Percentiles rank a stretch among this genome's conserved stretches.
Conservation (phyloP, 2,113 vertebrate species). For the Nycticebus coucang region DNA sequence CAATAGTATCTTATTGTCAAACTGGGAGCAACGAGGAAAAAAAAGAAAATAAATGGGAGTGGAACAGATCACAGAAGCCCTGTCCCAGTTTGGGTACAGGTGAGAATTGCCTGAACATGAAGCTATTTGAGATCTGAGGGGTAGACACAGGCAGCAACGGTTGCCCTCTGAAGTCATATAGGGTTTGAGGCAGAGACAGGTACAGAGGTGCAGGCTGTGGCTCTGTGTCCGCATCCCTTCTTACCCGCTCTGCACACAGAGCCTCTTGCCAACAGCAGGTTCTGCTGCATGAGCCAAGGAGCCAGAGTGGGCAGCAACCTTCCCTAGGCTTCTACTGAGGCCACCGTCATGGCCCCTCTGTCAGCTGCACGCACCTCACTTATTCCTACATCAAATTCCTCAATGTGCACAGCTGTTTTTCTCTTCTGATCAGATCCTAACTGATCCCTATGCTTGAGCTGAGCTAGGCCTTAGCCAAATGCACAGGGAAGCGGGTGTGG, state of each 20-base stretch:
- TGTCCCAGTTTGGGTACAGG: background rate
- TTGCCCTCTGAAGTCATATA: background rate
- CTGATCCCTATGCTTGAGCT: background rate
- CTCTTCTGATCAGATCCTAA: background rate
- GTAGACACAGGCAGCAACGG: background rate
- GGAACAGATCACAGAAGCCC: background rate
- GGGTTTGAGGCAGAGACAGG: background rate
- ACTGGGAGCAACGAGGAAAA: background rate
- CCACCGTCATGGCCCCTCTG: background rate
- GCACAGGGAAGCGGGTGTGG: background rate
- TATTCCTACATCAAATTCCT: background rate
- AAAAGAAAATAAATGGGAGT: background rate
- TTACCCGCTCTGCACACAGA: background rate
- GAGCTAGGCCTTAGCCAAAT: background rate
- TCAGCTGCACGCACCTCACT: too few relatives aligned
- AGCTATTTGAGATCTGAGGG: background rate
- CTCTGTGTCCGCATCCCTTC: background rate
- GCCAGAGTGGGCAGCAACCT: background rate
- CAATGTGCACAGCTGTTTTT: background rate
- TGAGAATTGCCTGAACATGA: background rate
- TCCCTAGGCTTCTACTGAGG: background rate
- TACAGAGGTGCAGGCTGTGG: rapidly evolving
- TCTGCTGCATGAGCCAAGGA: rapidly evolving
- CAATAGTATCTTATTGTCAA: background rate
- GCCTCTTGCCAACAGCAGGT: background rate